These are phyloP conservation scores for Silurus meridionalis DNA, from an alignment of 2,113 vertebrate species.

Conservation along the genomic window DNA sequence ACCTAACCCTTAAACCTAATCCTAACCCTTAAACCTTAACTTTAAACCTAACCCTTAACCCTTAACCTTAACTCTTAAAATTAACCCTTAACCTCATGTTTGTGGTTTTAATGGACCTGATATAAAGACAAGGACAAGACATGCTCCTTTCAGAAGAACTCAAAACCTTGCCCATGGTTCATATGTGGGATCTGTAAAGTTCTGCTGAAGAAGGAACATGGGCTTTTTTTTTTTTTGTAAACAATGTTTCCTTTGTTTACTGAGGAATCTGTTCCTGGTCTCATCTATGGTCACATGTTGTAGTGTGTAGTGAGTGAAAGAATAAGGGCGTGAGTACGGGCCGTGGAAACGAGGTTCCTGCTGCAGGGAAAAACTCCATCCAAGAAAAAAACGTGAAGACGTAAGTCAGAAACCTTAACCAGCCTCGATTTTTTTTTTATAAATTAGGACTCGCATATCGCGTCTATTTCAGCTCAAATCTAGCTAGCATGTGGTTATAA, in stretches of 20 bases:
- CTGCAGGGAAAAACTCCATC: background rate
- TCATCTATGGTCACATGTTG: background rate
- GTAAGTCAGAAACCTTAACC: background rate
- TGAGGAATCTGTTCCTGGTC: background rate
- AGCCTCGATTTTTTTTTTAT: background rate
- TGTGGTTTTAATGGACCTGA: background rate
- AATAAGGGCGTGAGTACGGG: conserved; percentile 2
- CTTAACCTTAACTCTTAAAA: background rate
- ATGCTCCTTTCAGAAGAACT: background rate
- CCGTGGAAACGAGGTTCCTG: background rate
- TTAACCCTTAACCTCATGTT: background rate
- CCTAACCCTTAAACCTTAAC: too few relatives aligned
- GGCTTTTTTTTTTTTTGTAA: background rate
- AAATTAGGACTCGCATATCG: background rate
- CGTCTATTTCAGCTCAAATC: background rate
- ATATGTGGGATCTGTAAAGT: background rate
- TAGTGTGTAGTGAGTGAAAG: background rate
- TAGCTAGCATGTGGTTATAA: background rate
- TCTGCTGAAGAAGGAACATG: background rate
- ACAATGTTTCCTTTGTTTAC: background rate
- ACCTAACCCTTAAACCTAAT: too few relatives aligned
- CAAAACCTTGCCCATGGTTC: background rate
- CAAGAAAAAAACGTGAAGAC: too few relatives aligned
- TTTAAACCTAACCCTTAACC: too few relatives aligned
- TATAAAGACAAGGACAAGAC: background rate